Evolutionary conservation across 2,113 vertebrate genomes (phyloP).

Genomic region (Anhinga anhinga): DNA sequence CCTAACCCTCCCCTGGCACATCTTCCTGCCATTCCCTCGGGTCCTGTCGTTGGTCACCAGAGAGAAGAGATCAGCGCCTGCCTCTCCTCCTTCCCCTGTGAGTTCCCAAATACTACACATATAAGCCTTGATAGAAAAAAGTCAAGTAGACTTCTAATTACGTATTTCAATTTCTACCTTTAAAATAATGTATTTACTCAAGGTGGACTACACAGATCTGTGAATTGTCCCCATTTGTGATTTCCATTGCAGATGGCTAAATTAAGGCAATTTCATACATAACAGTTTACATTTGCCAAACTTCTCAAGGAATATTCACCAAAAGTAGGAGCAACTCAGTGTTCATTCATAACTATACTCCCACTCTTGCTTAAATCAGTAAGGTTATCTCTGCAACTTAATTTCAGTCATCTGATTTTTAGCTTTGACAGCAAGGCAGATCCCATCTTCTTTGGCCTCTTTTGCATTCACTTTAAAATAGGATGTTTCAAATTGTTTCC

Average conservation of each 20-base stretch:
- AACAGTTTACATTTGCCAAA: not conserved
- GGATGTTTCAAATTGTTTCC: not conserved
- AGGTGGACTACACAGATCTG: not conserved
- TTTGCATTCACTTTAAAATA: conserved; percentile 4
- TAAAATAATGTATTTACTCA: not conserved
- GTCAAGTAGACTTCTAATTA: not conserved
- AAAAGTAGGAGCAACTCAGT: not conserved
- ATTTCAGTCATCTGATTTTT: not conserved
- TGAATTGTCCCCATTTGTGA: not conserved
- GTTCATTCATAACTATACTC: not conserved
- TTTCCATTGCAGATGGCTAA: not conserved
- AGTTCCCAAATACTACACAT: not conserved
- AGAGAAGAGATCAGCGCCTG: too few relatives aligned
- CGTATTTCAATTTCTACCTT: not conserved
- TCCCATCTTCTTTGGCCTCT: not conserved
- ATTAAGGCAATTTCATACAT: not conserved
- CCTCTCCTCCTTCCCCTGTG: not conserved
- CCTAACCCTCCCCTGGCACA: too few relatives aligned
- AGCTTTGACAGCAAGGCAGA: not conserved
- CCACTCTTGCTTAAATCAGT: not conserved
- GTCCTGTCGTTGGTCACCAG: too few relatives aligned
- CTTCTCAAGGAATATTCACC: not conserved
- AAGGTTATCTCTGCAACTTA: not conserved
- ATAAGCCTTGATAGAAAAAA: not conserved
- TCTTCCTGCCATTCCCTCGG: too few relatives aligned